Evolutionary conservation across 2,888 invertebrate genomes (phyloP).

Genomic region (Exocentrus adspersus): DNA sequence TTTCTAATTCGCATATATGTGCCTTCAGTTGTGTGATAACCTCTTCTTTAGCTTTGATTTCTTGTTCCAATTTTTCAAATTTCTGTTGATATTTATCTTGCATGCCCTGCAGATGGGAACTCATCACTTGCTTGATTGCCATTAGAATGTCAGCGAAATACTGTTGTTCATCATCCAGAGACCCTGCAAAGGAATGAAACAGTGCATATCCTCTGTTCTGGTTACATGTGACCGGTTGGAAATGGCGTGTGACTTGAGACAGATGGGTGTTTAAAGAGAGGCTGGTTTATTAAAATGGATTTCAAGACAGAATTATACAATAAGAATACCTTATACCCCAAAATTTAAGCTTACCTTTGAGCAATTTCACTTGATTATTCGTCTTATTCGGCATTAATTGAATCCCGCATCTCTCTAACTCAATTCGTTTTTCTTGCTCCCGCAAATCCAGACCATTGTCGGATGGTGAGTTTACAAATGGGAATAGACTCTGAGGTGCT

Average conservation of each 20-base stretch:
- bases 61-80: slow-evolving; percentile 80
- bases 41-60: slow-evolving; percentile 82
- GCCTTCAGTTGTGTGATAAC: slow-evolving; percentile 81
- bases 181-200: slow-evolving; percentile 64
- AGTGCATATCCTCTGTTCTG: neutral
- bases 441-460: slow-evolving; percentile 54
- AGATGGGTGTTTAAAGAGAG: too few relatives aligned
- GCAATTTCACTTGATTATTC: slow-evolving; percentile 70
- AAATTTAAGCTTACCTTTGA: slow-evolving; percentile 69
- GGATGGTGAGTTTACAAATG: slow-evolving; percentile 59
- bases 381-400: slow-evolving; percentile 69
- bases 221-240: neutral
- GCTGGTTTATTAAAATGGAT: too few relatives aligned
- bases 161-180: slow-evolving; percentile 77
- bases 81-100: slow-evolving; percentile 78
- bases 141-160: slow-evolving; percentile 82
- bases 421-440: slow-evolving; percentile 67
- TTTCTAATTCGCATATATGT: slow-evolving; percentile 76
- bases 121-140: slow-evolving; percentile 83
- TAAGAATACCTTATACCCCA: too few relatives aligned
- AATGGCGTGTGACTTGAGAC: too few relatives aligned
- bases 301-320: too few relatives aligned
- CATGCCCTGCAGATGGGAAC: slow-evolving; percentile 76
- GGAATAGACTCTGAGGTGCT: slow-evolving; percentile 52
- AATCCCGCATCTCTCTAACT: slow-evolving; percentile 68